Evolutionary conservation across 2,888 invertebrate genomes (phyloP).

Genomic region (Ophion ellenae): DNA sequence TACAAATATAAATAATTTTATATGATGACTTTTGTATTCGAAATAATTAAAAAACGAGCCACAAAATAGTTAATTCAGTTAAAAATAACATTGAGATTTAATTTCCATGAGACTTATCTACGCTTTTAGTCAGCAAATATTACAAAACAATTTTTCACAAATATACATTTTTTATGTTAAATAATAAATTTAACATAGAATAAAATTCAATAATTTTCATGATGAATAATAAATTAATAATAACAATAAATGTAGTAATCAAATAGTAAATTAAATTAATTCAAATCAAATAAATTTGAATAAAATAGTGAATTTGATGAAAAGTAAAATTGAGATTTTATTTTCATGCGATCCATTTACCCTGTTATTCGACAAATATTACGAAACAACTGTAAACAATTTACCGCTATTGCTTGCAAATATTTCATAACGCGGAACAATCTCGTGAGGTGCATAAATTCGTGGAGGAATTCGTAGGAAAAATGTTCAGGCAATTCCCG

Average conservation of each 20-base stretch:
- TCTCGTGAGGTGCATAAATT: background rate
- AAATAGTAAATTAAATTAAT: background rate
- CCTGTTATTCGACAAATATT: background rate
- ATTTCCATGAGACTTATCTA: background rate
- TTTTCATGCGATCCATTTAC: background rate
- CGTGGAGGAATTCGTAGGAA: background rate
- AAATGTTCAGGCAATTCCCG: constrained; percentile 42
- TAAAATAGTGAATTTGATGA: background rate
- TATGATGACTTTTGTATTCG: background rate
- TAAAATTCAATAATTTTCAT: background rate
- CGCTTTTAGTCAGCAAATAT: too few species aligned
- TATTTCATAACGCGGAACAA: background rate
- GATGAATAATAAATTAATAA: background rate
- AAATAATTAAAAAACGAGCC: background rate
- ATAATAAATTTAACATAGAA: too few species aligned
- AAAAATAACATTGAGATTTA: background rate
- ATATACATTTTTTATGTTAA: too few species aligned
- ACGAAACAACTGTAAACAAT: background rate
- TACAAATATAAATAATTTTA: background rate
- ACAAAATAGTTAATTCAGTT: background rate
- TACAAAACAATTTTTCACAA: too few species aligned
- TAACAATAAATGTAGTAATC: background rate
- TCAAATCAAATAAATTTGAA: background rate
- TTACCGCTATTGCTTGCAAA: background rate
- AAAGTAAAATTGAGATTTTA: background rate